Evolutionary conservation across 92 coral and sea anemone species (phyloP), one percentile per base, ranked within the genome.

Genomic region (Hydrozoanthus gracilis): DNA sequence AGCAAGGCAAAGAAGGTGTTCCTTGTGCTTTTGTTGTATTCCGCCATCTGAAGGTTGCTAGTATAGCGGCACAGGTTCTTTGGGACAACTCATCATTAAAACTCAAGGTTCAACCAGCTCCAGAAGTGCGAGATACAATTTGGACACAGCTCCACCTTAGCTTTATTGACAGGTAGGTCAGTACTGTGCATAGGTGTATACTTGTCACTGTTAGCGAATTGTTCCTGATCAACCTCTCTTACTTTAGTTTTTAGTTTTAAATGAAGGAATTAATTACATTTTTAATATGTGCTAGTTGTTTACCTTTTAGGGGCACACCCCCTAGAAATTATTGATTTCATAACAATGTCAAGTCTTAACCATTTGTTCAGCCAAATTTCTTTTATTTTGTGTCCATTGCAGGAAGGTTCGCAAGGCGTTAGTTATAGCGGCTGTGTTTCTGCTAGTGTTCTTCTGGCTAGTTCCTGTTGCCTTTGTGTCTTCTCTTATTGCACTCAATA

Each of bases 391-490:
- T 66, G 71, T 66, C 11, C 44, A 15, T 77, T 66, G 44, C 67
- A 96, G 99, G 86, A 93, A 91, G 50, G 82, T 92, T 46, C 89
- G 92, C 46, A 87, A 92, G 18, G 52, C 76, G 15, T 72, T 96
- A 62, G 89, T 95, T 20, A 91, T 88, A 66, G 93, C 88, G 3
- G 87, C 92, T 66, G 91, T 93, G 78, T 96, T 96, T 88, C 47
- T 86, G 12, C 71, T 95, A 87, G 95, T 96, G 87, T 88, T 96
- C 83, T 96, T 95, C 88, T 96, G 98, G 96, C 6, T 88, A 20
- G 71, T 91, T 10, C 99, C 99, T 8, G 96, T 94, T 86, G 91
- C 93, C 16, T 86, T 96, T 74, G 95, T 95, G 68, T 90, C 98
- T 4, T 69, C 95, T 1, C 71, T 96, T 64, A 93, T 96, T 76